Percentiles rank a stretch among this genome's conserved stretches.
These are phyloP conservation scores for Lasioglossum morio DNA, from an alignment of 2,888 invertebrate genomes.

Conservation along the genomic window DNA sequence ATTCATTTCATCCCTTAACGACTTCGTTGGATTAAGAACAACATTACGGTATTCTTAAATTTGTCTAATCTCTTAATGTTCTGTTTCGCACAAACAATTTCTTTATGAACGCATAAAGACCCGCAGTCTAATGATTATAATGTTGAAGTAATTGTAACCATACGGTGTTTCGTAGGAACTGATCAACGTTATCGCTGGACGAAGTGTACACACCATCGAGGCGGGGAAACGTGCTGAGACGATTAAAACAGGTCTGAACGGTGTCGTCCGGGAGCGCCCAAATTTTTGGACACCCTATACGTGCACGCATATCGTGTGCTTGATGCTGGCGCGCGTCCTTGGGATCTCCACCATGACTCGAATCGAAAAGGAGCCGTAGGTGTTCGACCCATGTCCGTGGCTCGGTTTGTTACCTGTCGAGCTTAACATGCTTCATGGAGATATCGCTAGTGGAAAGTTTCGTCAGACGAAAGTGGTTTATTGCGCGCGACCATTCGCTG, in stretches of 20 bases:
- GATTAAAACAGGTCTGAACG: not conserved
- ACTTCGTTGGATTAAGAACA: too few relatives aligned
- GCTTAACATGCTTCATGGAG: constrained; percentile 63
- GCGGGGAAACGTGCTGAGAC: not conserved
- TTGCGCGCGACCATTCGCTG: constrained; percentile 43
- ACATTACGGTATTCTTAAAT: too few relatives aligned
- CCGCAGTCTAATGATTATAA: too few relatives aligned
- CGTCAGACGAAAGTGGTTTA: constrained; percentile 65
- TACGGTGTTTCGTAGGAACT: not conserved
- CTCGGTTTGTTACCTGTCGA: constrained; percentile 63
- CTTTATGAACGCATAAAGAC: too few relatives aligned
- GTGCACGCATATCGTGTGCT: constrained; percentile 41
- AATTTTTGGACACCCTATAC: constrained; percentile 54
- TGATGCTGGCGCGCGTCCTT: constrained; percentile 67
- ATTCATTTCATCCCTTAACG: too few relatives aligned
- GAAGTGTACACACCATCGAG: not conserved
- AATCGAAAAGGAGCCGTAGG: constrained; percentile 71
- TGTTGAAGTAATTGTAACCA: constrained; percentile 7
- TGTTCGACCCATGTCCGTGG: constrained; percentile 68
- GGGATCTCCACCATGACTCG: constrained; percentile 70
- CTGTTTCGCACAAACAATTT: too few relatives aligned
- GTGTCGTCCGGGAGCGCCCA: not conserved
- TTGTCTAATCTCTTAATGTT: too few relatives aligned
- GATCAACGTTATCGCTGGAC: not conserved
- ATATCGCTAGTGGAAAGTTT: constrained; percentile 71